Percentiles rank a stretch among this genome's conserved stretches.
Conservation (phyloP, 1,140 invertebrate genomes). For the Musca domestica region DNA sequence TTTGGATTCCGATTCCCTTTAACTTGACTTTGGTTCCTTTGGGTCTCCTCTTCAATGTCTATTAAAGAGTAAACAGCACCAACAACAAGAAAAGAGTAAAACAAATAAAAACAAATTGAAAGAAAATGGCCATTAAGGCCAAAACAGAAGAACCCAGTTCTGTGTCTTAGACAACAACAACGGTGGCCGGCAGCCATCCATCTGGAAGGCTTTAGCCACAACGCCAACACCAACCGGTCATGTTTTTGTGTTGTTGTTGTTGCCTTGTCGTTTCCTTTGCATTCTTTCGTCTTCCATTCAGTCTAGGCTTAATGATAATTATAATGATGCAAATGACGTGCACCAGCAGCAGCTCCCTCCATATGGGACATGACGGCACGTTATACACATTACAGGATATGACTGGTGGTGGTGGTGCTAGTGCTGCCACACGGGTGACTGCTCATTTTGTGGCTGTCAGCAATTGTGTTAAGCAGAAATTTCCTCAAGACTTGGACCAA, state of each 20-base stretch:
- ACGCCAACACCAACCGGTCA: too few species aligned
- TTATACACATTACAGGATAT: too few species aligned
- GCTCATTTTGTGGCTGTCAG: conserved; percentile 11
- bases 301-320: conserved; percentile 11
- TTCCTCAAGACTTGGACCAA: background rate
- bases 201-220: background rate
- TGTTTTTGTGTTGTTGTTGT: too few species aligned
- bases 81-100: background rate
- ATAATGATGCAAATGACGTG: conserved; percentile 5
- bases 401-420: too few species aligned
- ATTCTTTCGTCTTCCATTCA: too few species aligned
- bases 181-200: background rate
- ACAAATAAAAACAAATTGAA: conserved; percentile 11
- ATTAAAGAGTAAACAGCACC: background rate
- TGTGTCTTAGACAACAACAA: background rate
- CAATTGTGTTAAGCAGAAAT: conserved; percentile 6
- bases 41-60: too few species aligned
- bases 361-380: too few species aligned
- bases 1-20: too few species aligned
- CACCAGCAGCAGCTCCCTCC: background rate
- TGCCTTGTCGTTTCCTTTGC: too few species aligned
- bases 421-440: background rate
- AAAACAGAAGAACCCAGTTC: too few species aligned
- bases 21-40: too few species aligned
- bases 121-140: conserved; percentile 13